phyloP scores from a whole-genome alignment of 2,797 vertebrate species.

The Scomberomorus guttatus region DNA sequence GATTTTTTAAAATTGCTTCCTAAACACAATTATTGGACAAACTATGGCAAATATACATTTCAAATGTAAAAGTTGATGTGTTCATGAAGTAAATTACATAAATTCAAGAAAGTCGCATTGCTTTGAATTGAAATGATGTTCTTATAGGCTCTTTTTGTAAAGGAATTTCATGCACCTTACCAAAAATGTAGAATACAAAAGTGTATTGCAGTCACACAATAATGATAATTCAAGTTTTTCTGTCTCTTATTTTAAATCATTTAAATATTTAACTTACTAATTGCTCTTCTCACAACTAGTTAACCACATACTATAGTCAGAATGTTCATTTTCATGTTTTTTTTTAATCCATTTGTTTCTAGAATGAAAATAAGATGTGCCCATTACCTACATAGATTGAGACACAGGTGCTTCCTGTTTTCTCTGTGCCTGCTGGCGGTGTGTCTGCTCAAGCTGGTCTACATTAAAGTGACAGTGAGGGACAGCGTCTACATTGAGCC shows the following conservation, averaged over 20 bases:
- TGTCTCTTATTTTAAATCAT: background rate
- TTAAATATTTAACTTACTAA: background rate
- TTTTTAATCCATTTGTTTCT: slow-evolving; percentile 32
- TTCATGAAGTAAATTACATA: background rate
- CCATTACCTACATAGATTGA: slow-evolving; percentile 73
- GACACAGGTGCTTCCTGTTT: slow-evolving; percentile 83
- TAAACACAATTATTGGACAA: background rate
- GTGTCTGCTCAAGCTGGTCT: slow-evolving; percentile 88
- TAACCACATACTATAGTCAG: background rate
- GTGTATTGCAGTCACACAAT: background rate
- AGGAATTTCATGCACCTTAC: background rate
- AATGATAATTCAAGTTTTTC: background rate
- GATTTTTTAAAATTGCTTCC: background rate
- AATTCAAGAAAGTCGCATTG: background rate
- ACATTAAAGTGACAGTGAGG: slow-evolving; percentile 74
- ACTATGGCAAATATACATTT: background rate
- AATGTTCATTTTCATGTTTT: background rate
- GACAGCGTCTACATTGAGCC: slow-evolving; percentile 86
- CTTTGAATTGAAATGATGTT: background rate
- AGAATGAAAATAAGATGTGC: slow-evolving; percentile 92
- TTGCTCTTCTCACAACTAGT: background rate
- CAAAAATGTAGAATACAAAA: background rate
- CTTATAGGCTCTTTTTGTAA: background rate
- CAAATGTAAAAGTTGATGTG: background rate
- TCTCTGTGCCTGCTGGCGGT: slow-evolving; percentile 85